Evolutionary conservation across 2,888 invertebrate species (phyloP).

Genomic region (Machimus atricapillus): DNA sequence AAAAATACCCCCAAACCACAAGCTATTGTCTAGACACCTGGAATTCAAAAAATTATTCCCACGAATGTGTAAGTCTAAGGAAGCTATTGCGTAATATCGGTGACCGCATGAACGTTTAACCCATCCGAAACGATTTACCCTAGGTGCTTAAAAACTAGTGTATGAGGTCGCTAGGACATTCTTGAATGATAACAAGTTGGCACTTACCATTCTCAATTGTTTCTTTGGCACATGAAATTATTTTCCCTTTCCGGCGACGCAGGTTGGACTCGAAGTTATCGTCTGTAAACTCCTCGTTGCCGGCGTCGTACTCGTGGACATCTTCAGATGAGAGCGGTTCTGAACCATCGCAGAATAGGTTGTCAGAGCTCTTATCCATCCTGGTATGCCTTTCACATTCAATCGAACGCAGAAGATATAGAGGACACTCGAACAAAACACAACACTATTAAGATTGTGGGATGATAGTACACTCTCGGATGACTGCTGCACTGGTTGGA

Average conservation of each 20-base stretch:
- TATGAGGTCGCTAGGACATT: neutral
- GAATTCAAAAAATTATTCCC: neutral
- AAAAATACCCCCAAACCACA: neutral
- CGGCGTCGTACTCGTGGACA: constrained; percentile 57
- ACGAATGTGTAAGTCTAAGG: neutral
- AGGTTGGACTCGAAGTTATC: constrained; percentile 61
- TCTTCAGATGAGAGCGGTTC: constrained; percentile 58
- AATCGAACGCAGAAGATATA: neutral
- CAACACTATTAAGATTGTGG: neutral
- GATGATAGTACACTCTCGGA: constrained; percentile 7
- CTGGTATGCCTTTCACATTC: constrained; percentile 32
- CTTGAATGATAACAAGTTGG: neutral
- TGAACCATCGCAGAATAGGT: constrained; percentile 53
- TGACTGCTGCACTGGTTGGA: neutral
- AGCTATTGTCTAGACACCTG: constrained; percentile 5
- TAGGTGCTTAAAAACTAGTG: neutral
- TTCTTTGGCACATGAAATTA: constrained; percentile 63
- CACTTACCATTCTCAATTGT: constrained; percentile 61
- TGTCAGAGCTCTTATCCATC: constrained; percentile 60
- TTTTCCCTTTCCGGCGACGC: constrained; percentile 62
- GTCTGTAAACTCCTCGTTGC: constrained; percentile 56
- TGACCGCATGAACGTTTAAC: neutral
- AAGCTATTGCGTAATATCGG: constrained; percentile 8
- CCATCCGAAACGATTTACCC: neutral
- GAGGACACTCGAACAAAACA: neutral